Conservation (phyloP, 2,888 invertebrate genomes). For the Notodonta dromedarius region DNA sequence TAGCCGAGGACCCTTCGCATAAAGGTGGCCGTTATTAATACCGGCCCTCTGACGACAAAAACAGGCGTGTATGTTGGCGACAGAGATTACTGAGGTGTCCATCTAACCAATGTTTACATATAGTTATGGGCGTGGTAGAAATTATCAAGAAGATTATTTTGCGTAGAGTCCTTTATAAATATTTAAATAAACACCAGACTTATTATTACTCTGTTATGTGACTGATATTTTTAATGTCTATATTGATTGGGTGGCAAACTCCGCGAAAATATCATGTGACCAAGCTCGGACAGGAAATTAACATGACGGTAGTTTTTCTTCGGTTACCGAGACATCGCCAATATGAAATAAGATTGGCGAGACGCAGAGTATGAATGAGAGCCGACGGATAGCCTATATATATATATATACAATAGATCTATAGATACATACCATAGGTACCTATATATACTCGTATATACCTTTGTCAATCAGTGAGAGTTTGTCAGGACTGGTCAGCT, state of each 20-base stretch:
- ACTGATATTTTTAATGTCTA: constrained; percentile 35
- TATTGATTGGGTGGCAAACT: constrained; percentile 24
- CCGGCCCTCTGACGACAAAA: constrained; percentile 64
- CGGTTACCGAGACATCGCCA: constrained; percentile 60
- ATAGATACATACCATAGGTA: too few species aligned
- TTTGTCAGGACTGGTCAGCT: too few species aligned
- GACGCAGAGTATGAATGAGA: constrained; percentile 54
- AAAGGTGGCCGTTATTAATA: constrained; percentile 74
- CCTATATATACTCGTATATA: too few species aligned
- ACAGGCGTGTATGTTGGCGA: constrained; percentile 47
- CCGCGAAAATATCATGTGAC: constrained; percentile 43
- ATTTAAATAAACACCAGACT: constrained; percentile 5
- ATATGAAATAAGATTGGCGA: constrained; percentile 75
- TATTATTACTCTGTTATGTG: constrained; percentile 10
- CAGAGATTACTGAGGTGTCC: constrained; percentile 36
- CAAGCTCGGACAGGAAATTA: constrained; percentile 74
- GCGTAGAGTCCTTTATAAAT: constrained; percentile 5
- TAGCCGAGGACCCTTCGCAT: constrained; percentile 67
- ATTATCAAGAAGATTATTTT: background rate
- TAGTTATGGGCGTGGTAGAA: background rate
- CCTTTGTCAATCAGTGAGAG: too few species aligned
- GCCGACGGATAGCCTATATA: background rate
- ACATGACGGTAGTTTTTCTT: constrained; percentile 76
- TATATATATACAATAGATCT: background rate
- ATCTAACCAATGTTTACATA: constrained; percentile 1